These are phyloP conservation scores for Drosophila burlai DNA, from an alignment of 1,140 invertebrate genomes.

Conservation along the genomic window DNA sequence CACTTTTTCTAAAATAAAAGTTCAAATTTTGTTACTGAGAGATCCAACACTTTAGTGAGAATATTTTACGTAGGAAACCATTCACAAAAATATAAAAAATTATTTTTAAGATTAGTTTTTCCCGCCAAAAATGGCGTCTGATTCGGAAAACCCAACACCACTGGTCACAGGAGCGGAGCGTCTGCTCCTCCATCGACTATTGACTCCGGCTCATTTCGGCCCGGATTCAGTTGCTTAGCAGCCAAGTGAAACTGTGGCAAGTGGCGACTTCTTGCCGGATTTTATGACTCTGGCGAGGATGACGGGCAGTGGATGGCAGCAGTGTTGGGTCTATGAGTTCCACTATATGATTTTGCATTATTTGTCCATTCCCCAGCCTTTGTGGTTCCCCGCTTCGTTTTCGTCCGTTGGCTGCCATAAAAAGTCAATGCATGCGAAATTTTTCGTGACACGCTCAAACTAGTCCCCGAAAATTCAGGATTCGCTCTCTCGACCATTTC, in stretches of 20 bases:
- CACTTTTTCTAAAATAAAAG: too few species aligned
- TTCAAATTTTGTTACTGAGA: too few species aligned
- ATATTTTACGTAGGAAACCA: not conserved
- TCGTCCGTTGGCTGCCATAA: conserved; percentile 60
- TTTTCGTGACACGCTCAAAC: conserved; percentile 76
- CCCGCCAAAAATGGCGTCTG: not conserved
- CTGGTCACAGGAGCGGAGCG: not conserved
- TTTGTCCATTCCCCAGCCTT: conserved; percentile 47
- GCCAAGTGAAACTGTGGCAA: conserved; percentile 78
- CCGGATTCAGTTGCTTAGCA: conserved; percentile 71
- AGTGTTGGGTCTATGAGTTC: conserved; percentile 40
- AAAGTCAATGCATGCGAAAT: conserved; percentile 85
- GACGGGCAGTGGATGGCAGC: conserved; percentile 7
- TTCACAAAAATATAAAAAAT: not conserved
- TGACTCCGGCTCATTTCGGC: conserved; percentile 41
- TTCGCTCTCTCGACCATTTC: conserved; percentile 26
- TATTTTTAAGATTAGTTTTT: not conserved
- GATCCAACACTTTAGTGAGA: too few species aligned
- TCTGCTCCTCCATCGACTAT: conserved; percentile 2
- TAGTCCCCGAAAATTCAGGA: conserved; percentile 42
- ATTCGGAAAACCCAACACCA: conserved; percentile 3
- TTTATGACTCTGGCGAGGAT: conserved; percentile 69
- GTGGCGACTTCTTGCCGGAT: conserved; percentile 78
- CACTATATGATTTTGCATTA: conserved; percentile 84
- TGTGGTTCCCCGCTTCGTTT: conserved; percentile 25